Conservation (phyloP, 2,888 invertebrate genomes). For the Drosophila incognita region DNA sequence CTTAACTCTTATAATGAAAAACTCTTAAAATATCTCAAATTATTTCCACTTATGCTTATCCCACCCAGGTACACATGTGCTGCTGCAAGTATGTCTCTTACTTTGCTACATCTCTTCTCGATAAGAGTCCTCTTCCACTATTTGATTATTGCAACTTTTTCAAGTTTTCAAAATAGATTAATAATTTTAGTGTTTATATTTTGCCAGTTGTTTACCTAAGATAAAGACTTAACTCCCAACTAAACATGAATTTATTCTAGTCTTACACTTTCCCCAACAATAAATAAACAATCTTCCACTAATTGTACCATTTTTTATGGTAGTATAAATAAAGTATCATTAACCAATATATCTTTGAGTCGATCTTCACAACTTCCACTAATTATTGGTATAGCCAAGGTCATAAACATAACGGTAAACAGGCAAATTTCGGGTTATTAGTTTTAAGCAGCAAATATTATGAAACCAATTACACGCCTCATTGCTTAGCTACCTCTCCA, state of each 20-base stretch:
- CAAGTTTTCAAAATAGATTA: background rate
- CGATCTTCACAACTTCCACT: background rate
- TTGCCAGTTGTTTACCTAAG: no score
- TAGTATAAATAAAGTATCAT: background rate
- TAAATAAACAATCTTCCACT: background rate
- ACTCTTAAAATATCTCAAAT: no score
- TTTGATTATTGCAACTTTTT: background rate
- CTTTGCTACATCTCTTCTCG: background rate
- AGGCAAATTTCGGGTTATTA: background rate
- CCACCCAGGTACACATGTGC: background rate
- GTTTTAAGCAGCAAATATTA: slow-evolving; percentile 16
- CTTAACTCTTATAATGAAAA: background rate
- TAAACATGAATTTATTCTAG: background rate
- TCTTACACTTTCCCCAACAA: background rate
- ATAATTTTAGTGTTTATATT: background rate
- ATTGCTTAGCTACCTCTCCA: slow-evolving; percentile 13
- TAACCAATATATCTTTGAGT: background rate
- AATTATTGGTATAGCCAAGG: background rate
- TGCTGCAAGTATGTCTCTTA: background rate
- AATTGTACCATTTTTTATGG: background rate
- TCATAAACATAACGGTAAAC: slow-evolving; percentile 5
- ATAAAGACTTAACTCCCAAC: background rate
- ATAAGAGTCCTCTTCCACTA: background rate
- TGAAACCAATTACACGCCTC: slow-evolving; percentile 45
- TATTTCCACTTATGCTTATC: background rate